These are phyloP conservation scores for Dipodomys stephensi DNA, from an alignment of 2,113 vertebrate species.

Conservation along the genomic window DNA sequence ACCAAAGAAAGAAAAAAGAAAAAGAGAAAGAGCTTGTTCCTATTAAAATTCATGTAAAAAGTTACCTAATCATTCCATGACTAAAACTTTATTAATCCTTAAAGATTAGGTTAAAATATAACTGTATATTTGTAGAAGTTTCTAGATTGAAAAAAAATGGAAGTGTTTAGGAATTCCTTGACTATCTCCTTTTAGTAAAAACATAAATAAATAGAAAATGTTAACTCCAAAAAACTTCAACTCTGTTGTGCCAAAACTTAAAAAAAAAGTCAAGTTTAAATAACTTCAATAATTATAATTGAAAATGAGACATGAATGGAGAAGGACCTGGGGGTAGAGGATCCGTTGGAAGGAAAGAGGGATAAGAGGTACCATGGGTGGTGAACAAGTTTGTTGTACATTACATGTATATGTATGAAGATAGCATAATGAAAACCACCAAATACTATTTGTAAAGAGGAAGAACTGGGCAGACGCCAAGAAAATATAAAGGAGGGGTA, in stretches of 20 bases:
- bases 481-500: too few species aligned
- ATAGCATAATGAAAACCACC: too few species aligned
- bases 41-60: slow-evolving; percentile 4
- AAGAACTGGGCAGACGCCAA: too few species aligned
- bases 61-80: slow-evolving; percentile 18
- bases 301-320: too few species aligned
- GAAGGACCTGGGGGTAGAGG: too few species aligned
- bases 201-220: slow-evolving; percentile 46
- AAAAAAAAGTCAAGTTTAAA: slow-evolving; percentile 25
- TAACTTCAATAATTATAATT: too few species aligned
- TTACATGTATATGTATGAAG: too few species aligned
- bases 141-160: slow-evolving; percentile 17
- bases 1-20: too few species aligned
- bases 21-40: not conserved
- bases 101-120: slow-evolving; percentile 47
- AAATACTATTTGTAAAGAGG: too few species aligned
- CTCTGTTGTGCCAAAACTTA: not conserved
- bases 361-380: too few species aligned
- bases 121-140: slow-evolving; percentile 27
- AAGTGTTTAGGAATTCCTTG: slow-evolving; percentile 14
- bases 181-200: not conserved
- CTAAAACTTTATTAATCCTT: slow-evolving; percentile 22
- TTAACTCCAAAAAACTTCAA: not conserved
- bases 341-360: too few species aligned
- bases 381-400: too few species aligned